Evolutionary conservation across 2,113 vertebrate species (phyloP).

Genomic region (Tylochromis polylepis): DNA sequence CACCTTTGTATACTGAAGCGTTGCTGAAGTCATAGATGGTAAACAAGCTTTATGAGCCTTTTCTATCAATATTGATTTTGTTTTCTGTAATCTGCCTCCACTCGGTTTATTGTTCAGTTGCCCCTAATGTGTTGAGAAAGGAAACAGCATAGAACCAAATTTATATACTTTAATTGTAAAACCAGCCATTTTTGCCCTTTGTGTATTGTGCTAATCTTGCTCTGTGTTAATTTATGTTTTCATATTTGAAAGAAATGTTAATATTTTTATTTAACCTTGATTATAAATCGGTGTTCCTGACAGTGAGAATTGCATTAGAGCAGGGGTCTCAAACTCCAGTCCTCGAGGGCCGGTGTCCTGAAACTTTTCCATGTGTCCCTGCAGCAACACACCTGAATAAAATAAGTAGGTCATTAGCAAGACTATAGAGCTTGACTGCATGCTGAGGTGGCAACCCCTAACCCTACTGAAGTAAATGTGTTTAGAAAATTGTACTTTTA

Average conservation of each 20-base stretch:
- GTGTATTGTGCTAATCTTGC: not conserved
- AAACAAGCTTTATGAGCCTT: not conserved
- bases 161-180: not conserved
- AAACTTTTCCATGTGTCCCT: too few species aligned
- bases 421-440: too few species aligned
- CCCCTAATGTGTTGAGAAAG: not conserved
- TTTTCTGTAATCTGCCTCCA: not conserved
- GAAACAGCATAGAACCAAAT: not conserved
- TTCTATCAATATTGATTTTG: not conserved
- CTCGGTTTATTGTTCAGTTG: accelerated
- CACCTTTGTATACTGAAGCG: not conserved
- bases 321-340: too few species aligned
- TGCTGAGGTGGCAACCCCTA: too few species aligned
- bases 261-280: not conserved
- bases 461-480: too few species aligned
- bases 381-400: too few species aligned
- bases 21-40: not conserved
- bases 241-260: not conserved
- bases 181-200: not conserved
- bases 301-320: not conserved
- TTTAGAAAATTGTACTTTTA: too few species aligned
- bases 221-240: not conserved
- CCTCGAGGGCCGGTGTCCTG: too few species aligned
- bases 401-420: too few species aligned
- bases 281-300: not conserved